Conservation (phyloP, 2,113 vertebrate species). For the Solenodon paradoxus region DNA sequence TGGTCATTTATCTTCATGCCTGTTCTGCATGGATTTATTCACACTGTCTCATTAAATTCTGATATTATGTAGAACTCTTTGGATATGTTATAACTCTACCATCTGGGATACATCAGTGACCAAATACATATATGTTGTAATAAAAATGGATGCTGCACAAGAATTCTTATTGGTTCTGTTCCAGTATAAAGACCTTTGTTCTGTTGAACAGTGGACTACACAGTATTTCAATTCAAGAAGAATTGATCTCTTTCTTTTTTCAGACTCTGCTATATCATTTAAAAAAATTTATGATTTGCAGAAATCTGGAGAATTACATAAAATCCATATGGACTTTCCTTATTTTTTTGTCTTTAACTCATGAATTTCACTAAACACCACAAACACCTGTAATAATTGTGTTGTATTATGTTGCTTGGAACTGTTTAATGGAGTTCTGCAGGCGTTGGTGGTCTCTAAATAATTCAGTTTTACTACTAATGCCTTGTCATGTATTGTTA, state of each 20-base stretch:
- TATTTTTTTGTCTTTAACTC: constrained; percentile 12
- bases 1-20: constrained; percentile 62
- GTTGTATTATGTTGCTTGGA: constrained; percentile 14
- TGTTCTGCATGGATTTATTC: constrained; percentile 62
- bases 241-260: constrained; percentile 45
- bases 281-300: not conserved
- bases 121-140: constrained; percentile 48
- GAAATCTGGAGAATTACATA: not conserved
- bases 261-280: not conserved
- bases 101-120: constrained; percentile 65
- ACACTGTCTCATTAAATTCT: constrained; percentile 69
- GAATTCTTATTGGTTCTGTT: constrained; percentile 7
- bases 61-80: constrained; percentile 52
- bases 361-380: constrained; percentile 30
- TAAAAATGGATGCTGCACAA: constrained; percentile 59
- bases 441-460: constrained; percentile 1
- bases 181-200: constrained; percentile 45
- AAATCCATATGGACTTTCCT: constrained; percentile 11
- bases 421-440: not conserved
- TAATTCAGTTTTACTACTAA: constrained; percentile 40
- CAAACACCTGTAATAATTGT: not conserved
- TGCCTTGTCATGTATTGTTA: constrained; percentile 15
- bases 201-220: constrained; percentile 29
- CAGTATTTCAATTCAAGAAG: constrained; percentile 52
- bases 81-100: constrained; percentile 60